A percentile compares a stretch with the other conserved stretches of the same genome.
Conservation (phyloP, 2,888 invertebrate species). For the Adela reaumurella region DNA sequence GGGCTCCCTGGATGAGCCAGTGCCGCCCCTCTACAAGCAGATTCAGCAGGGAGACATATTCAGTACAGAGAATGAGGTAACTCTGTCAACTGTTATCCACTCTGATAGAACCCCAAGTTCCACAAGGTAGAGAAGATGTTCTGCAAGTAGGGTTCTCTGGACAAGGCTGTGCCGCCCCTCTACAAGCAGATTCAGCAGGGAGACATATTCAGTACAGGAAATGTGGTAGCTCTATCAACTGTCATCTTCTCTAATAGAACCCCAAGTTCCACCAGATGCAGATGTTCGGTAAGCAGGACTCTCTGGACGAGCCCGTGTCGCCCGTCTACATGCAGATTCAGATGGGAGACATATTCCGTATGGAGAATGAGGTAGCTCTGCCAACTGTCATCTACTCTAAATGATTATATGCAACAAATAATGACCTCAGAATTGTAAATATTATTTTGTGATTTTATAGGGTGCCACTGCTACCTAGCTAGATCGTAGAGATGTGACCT, state of each 20-base stretch:
- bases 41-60: constrained; percentile 59
- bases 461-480: no score
- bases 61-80: constrained; percentile 57
- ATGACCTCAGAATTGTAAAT: no score
- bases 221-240: constrained; percentile 54
- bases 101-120: constrained; percentile 77
- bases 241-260: no score
- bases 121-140: constrained; percentile 76
- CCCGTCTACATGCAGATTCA: constrained; percentile 59
- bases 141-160: constrained; percentile 52
- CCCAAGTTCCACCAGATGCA: constrained; percentile 78
- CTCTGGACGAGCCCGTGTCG: constrained; percentile 28
- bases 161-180: constrained; percentile 36
- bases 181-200: constrained; percentile 60
- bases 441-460: no score
- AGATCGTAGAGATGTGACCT: no score
- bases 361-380: constrained; percentile 56
- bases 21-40: constrained; percentile 53
- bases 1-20: constrained; percentile 30
- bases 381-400: no score
- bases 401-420: no score
- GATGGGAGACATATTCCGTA: constrained; percentile 57
- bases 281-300: constrained; percentile 63
- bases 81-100: no score
- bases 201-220: constrained; percentile 57